Conservation (phyloP, 2,797 vertebrate genomes). For the Manis pentadactyla region DNA sequence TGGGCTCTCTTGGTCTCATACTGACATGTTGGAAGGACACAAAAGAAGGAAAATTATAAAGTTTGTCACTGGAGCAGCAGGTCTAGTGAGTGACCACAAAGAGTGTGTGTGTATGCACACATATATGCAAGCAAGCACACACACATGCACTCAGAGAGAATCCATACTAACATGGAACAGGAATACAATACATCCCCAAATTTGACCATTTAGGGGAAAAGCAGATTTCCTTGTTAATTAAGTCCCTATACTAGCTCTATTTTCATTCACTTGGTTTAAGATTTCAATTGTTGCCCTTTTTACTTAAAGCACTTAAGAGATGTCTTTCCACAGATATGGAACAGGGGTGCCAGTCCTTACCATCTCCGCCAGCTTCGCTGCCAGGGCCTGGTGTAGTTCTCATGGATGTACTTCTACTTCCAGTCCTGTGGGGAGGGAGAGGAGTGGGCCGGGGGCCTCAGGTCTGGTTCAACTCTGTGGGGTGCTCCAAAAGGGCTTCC, state of each 20-base stretch:
- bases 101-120: background rate
- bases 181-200: conserved; percentile 16
- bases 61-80: background rate
- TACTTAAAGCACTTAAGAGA: conserved; percentile 45
- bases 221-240: conserved; percentile 12
- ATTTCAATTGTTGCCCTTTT: background rate
- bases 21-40: background rate
- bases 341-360: conserved; percentile 85
- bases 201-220: background rate
- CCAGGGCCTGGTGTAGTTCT: conserved; percentile 93
- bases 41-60: background rate
- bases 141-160: background rate
- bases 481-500: too few species aligned
- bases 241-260: background rate
- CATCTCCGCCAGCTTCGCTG: conserved; percentile 91
- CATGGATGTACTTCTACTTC: conserved; percentile 97
- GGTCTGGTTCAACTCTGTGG: accelerated
- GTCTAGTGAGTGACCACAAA: background rate
- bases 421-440: conserved; percentile 91
- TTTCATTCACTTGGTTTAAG: conserved; percentile 13
- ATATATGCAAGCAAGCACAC: background rate
- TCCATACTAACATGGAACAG: background rate
- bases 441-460: background rate
- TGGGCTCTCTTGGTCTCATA: background rate
- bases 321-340: background rate